phyloP scores from a whole-genome alignment of 2,888 invertebrate species.

The Pseudococcus longispinus region DNA sequence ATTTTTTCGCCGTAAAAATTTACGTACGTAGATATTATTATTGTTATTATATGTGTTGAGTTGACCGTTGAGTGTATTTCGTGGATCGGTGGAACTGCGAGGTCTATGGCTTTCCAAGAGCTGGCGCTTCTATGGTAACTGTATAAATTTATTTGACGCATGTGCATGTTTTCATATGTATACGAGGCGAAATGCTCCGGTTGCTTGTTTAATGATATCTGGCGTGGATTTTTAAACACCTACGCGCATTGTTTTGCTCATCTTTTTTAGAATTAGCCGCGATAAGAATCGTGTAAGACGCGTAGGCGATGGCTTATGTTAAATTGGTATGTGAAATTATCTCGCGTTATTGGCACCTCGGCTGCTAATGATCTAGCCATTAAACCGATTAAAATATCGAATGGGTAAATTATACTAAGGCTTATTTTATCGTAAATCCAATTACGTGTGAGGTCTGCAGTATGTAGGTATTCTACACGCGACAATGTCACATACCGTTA shows the following conservation, averaged over 20 bases:
- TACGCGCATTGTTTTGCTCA: not conserved
- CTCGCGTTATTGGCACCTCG: not conserved
- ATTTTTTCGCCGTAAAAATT: not conserved
- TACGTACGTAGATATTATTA: no score
- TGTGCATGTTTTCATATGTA: not conserved
- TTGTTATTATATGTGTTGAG: not conserved
- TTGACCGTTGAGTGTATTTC: constrained; percentile 16
- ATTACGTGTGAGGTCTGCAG: not conserved
- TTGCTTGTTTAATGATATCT: not conserved
- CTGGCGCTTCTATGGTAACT: constrained; percentile 4
- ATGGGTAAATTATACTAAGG: not conserved
- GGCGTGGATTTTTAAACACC: not conserved
- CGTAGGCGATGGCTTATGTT: not conserved
- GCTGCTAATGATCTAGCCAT: not conserved
- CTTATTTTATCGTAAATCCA: not conserved
- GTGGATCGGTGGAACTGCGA: constrained; percentile 9
- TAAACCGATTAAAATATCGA: not conserved
- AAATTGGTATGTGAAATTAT: not conserved
- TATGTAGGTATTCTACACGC: not conserved
- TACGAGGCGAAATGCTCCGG: not conserved
- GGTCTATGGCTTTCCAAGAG: constrained; percentile 2
- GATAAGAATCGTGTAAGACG: not conserved
- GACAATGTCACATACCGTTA: constrained; percentile 29
- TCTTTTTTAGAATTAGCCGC: not conserved
- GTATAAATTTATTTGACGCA: not conserved